phyloP scores from a whole-genome alignment of 1,140 invertebrate genomes.

The Cydia fagiglandana region DNA sequence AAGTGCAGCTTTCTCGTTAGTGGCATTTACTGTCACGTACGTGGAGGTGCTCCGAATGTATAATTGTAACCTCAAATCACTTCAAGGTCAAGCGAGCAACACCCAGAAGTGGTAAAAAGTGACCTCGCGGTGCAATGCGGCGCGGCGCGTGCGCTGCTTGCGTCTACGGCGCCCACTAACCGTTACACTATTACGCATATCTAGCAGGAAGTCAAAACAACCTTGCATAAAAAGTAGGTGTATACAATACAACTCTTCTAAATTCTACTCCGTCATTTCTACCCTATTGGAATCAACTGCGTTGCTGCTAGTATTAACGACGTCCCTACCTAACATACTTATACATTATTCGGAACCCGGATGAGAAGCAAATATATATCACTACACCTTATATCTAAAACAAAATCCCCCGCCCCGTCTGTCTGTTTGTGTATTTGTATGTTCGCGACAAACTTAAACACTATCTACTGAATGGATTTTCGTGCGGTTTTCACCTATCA shows the following conservation, averaged over 20 bases:
- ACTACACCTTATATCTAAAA: too few species aligned
- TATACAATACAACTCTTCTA: not conserved
- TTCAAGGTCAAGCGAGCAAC: constrained; percentile 58
- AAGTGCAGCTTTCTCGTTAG: constrained; percentile 65
- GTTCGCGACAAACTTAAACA: too few species aligned
- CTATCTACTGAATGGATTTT: too few species aligned
- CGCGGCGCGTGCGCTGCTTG: constrained; percentile 26
- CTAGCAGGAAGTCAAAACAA: constrained; percentile 30
- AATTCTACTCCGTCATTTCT: not conserved
- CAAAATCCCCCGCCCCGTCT: too few species aligned
- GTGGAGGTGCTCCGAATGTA: constrained; percentile 50
- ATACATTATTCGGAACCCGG: too few species aligned
- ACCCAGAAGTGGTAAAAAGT: constrained; percentile 66
- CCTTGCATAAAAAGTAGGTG: not conserved
- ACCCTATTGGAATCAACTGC: not conserved
- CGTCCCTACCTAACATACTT: too few species aligned
- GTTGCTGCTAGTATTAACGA: too few species aligned
- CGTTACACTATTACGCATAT: constrained; percentile 33
- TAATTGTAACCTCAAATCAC: constrained; percentile 60
- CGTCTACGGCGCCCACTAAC: constrained; percentile 5
- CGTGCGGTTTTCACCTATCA: too few species aligned
- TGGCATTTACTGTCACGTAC: constrained; percentile 44
- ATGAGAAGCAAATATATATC: too few species aligned
- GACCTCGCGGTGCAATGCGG: constrained; percentile 64
- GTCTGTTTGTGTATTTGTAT: too few species aligned